These are phyloP conservation scores for Macroglossus sobrinus DNA, from an alignment of 2,113 vertebrate genomes.

Conservation along the genomic window DNA sequence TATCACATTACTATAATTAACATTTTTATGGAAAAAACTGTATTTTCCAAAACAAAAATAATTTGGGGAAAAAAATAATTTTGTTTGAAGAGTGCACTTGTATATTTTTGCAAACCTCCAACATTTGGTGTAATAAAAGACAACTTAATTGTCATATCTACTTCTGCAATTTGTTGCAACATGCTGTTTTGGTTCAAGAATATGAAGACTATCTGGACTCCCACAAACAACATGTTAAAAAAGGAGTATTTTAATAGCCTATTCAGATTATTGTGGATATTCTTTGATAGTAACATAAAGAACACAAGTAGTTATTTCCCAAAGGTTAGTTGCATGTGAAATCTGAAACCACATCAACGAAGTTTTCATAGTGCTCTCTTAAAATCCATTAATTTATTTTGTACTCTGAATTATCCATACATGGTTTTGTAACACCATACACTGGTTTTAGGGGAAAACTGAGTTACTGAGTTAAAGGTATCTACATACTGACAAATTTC, in stretches of 20 bases:
- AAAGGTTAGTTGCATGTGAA: constrained; percentile 14
- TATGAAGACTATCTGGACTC: constrained; percentile 20
- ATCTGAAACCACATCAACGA: constrained; percentile 22
- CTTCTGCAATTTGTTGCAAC: background rate
- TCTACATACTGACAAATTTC: background rate
- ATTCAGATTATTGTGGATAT: background rate
- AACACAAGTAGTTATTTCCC: background rate
- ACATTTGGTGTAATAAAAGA: background rate
- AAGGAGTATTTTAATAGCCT: background rate
- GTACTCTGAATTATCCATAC: background rate
- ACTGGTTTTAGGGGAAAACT: background rate
- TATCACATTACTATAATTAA: background rate
- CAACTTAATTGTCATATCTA: background rate
- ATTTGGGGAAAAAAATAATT: constrained; percentile 9
- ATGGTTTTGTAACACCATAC: background rate
- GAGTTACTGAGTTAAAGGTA: background rate
- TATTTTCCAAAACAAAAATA: constrained; percentile 44
- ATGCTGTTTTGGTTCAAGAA: constrained; percentile 19
- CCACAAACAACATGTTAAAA: background rate
- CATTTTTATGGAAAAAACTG: background rate
- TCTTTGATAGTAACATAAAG: background rate
- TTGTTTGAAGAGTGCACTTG: background rate
- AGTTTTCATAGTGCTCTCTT: background rate
- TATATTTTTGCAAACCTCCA: background rate
- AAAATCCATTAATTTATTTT: background rate